Evolutionary conservation across 2,888 invertebrate genomes (phyloP).

Genomic region (Apodemia zela): DNA sequence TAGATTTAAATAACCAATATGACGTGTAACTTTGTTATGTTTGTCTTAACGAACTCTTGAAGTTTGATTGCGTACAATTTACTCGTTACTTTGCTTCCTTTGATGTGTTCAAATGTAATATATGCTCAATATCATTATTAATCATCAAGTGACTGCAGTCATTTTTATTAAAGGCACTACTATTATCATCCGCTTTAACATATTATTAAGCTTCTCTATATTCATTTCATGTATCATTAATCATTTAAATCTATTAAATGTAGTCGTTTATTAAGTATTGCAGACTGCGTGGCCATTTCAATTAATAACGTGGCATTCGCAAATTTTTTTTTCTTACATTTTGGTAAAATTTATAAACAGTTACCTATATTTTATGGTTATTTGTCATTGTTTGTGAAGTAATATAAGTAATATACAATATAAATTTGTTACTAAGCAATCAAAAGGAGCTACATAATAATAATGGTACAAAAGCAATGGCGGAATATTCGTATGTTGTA

Average conservation of each 20-base stretch:
- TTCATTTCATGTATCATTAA: conserved; percentile 31
- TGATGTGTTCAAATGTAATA: conserved; percentile 69
- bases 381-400: neutral
- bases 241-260: conserved; percentile 5
- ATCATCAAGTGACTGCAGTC: conserved; percentile 13
- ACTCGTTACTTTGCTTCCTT: conserved; percentile 55
- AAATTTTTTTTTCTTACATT: neutral
- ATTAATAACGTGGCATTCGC: conserved; percentile 15
- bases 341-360: conserved; percentile 6
- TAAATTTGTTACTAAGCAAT: neutral
- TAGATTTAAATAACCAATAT: conserved; percentile 48
- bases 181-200: conserved; percentile 5
- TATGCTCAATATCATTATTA: conserved; percentile 57
- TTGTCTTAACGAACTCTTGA: conserved; percentile 4
- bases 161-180: conserved; percentile 26
- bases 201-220: conserved; percentile 7
- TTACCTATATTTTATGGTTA: neutral
- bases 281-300: conserved; percentile 35
- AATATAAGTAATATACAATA: neutral
- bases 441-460: neutral
- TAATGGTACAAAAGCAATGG: neutral
- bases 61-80: conserved; percentile 14
- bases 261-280: conserved; percentile 11
- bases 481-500: too few relatives aligned
- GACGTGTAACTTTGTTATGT: conserved; percentile 35